Base-by-base conservation (phyloP, 64 coral and sea anemone species). In the Dendronephthya gigantea region DNA sequence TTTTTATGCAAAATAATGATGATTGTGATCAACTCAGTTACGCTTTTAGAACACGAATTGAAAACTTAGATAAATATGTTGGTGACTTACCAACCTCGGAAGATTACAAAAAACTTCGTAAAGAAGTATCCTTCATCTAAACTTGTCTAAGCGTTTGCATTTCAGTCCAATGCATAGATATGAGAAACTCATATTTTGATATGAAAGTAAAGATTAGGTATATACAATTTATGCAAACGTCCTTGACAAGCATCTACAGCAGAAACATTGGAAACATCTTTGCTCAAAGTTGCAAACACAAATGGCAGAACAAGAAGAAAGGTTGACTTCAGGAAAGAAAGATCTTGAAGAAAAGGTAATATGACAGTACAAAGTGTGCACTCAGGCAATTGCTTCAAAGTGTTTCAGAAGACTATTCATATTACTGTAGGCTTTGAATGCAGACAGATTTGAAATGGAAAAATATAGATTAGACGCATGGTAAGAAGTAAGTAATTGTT, bases 401-500 rank as follows among this genome's bases (percentile, higher is more conserved):
- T n/a, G n/a, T n/a, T 79, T 29, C 12, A 62, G 25, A 23, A 23
- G 4, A n/a, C 0, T 62, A 27, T 29, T 79, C 27, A 39, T 36
- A 17, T 36, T n/a, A n/a, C n/a, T n/a, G n/a, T 36, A 79, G 72
- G 72, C 72, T 28, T 36, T 79, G 28, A 79, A 79, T 79, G 72
- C 72, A 79, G 72, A 79, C 32, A 79, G 28, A 34, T 79, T 33
- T 79, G 72, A 79, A 79, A 79, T 14, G 36, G 72, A n/a, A 79
- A 34, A 79, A 79, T 79, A 34, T 17, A 15, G 72, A 79, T 35
- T 79, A 79, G 36, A 79, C 25, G 36, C 9, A 79, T 79, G 72
- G 72, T 79, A 79, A 79, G 36, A 79, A 29, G 72, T 79, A 79
- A 79, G 25, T 15, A 0, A 36, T 19, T 19, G 11, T 19, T 27